Percentiles rank a stretch among this genome's conserved stretches.
Evolutionary conservation across 2,797 vertebrate genomes (phyloP).

Genomic region (Spatula versicolor): DNA sequence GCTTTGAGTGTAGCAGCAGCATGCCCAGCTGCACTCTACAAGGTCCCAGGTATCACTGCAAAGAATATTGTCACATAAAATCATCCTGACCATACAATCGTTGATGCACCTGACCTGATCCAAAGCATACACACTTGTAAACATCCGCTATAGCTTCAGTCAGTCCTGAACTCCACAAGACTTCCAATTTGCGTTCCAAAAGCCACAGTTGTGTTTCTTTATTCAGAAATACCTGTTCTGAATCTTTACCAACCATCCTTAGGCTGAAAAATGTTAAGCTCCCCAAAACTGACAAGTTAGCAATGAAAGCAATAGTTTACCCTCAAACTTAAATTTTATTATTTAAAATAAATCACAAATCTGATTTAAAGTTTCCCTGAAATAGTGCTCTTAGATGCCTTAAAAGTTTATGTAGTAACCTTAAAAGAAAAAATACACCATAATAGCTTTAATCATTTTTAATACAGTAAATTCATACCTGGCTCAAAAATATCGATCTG

Average conservation of each 20-base stretch:
- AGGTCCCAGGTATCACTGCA: constrained; percentile 51
- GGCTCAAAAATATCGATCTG: not conserved
- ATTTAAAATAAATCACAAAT: not conserved
- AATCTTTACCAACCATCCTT: not conserved
- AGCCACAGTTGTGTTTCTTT: not conserved
- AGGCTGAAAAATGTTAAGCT: not conserved
- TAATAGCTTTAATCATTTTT: not conserved
- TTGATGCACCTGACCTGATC: constrained; percentile 18
- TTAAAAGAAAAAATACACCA: not conserved
- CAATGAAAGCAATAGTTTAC: not conserved
- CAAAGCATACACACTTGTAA: not conserved
- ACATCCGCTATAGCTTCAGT: not conserved
- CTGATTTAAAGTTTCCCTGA: not conserved
- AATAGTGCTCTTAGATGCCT: not conserved
- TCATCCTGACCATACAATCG: not conserved
- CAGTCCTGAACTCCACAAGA: not conserved
- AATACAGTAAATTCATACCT: not conserved
- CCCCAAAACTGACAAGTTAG: not conserved
- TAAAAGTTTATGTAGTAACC: not conserved
- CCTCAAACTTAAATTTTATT: not conserved
- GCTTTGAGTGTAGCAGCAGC: not conserved
- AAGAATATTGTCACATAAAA: not conserved
- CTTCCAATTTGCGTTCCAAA: not conserved
- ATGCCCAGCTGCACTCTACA: not conserved
- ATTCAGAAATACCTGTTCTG: not conserved